phyloP scores from a whole-genome alignment of 1,140 invertebrate genomes.

The Ptiloglossa arizonensis region DNA sequence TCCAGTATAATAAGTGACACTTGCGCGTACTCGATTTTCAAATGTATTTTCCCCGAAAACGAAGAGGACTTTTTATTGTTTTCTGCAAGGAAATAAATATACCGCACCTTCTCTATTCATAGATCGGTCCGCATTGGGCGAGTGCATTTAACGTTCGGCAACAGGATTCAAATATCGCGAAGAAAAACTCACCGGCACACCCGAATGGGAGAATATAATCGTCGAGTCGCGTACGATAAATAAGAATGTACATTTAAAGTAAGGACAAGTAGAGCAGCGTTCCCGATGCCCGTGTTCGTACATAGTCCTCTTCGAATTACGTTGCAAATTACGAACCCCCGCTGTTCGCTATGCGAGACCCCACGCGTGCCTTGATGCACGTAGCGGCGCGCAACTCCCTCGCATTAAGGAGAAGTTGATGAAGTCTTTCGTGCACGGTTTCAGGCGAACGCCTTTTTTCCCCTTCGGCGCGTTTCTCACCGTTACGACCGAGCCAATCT shows the following conservation, averaged over 20 bases:
- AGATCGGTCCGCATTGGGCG: too few species aligned
- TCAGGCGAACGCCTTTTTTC: slow-evolving; percentile 38
- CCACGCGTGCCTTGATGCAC: slow-evolving; percentile 50
- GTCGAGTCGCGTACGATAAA: slow-evolving; percentile 3
- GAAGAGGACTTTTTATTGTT: too few species aligned
- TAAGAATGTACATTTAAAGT: slow-evolving; percentile 43
- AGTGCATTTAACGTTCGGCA: not conserved
- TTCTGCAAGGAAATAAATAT: too few species aligned
- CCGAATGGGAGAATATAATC: not conserved
- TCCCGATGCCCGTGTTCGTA: slow-evolving; percentile 55
- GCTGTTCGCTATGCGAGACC: slow-evolving; percentile 44
- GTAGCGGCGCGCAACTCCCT: slow-evolving; percentile 54
- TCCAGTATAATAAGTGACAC: too few species aligned
- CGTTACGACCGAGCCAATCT: slow-evolving; percentile 48
- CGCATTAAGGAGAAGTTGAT: slow-evolving; percentile 54
- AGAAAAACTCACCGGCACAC: too few species aligned
- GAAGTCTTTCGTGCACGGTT: slow-evolving; percentile 50
- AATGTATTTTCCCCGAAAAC: too few species aligned
- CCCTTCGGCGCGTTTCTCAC: slow-evolving; percentile 26
- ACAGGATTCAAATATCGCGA: not conserved
- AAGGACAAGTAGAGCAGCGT: slow-evolving; percentile 46
- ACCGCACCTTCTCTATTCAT: too few species aligned
- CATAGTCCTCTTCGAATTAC: slow-evolving; percentile 47
- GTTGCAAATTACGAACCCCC: slow-evolving; percentile 56
- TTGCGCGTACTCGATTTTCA: too few species aligned